These are phyloP conservation scores for Mythimna vitellina DNA, from an alignment of 2,888 invertebrate genomes.

Conservation along the genomic window DNA sequence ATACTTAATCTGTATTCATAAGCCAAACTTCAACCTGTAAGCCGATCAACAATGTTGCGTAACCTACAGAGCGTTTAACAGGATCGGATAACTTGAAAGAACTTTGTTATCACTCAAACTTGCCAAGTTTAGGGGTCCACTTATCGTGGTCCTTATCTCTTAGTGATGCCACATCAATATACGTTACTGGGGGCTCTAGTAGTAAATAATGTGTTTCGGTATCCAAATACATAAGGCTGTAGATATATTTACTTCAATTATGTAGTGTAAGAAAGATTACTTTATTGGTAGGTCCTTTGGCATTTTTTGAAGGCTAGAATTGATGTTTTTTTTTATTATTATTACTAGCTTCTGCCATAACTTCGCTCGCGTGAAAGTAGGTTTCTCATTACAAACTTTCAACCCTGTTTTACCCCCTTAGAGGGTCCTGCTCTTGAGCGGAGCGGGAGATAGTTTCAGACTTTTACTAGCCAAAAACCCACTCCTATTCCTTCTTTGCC, in stretches of 20 bases:
- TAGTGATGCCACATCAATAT: slow-evolving; percentile 42
- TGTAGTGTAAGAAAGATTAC: background rate
- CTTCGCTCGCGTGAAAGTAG: too few species aligned
- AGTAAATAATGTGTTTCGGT: slow-evolving; percentile 30
- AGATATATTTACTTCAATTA: background rate
- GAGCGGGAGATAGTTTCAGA: too few species aligned
- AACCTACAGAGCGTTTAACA: slow-evolving; percentile 53
- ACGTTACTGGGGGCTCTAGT: slow-evolving; percentile 24
- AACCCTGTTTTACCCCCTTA: too few species aligned
- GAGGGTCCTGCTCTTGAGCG: too few species aligned
- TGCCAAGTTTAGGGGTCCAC: slow-evolving; percentile 63
- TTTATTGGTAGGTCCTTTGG: background rate
- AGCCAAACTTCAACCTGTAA: slow-evolving; percentile 36
- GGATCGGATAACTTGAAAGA: slow-evolving; percentile 65
- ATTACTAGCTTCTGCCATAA: too few species aligned
- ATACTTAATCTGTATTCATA: slow-evolving; percentile 36
- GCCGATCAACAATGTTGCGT: slow-evolving; percentile 62
- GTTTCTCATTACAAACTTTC: too few species aligned
- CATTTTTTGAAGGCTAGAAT: background rate
- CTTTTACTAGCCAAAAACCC: too few species aligned
- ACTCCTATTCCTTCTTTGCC: too few species aligned
- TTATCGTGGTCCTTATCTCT: slow-evolving; percentile 66
- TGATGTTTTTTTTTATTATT: background rate
- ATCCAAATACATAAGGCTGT: background rate
- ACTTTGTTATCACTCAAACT: slow-evolving; percentile 66